Evolutionary conservation across 2,113 vertebrate genomes (phyloP).

Genomic region (Ictalurus furcatus): DNA sequence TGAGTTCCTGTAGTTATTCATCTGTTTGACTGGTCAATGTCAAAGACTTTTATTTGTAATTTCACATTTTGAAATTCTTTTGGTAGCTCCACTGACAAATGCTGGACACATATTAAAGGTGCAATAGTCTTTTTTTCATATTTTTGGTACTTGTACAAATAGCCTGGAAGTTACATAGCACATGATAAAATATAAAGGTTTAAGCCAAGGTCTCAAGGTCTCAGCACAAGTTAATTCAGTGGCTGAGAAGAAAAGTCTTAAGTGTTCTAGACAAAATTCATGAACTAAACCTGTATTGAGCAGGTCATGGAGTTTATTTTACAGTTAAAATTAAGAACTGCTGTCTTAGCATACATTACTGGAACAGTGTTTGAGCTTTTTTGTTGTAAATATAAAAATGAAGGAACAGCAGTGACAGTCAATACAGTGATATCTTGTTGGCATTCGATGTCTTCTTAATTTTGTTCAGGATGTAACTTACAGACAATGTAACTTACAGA

Average conservation of each 20-base stretch:
- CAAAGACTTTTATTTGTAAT: background rate
- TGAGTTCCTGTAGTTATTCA: background rate
- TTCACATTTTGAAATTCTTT: background rate
- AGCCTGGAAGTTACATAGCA: background rate
- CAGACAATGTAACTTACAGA: background rate
- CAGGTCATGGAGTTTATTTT: background rate
- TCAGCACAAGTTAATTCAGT: background rate
- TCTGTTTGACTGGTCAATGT: background rate
- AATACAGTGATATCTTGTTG: background rate
- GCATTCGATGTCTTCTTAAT: background rate
- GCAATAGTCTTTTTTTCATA: no score
- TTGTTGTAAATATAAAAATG: background rate
- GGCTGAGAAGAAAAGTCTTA: background rate
- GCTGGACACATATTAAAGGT: background rate
- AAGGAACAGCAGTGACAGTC: background rate
- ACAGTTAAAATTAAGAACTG: background rate
- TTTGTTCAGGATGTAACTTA: background rate
- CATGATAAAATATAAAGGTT: background rate
- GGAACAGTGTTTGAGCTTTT: background rate
- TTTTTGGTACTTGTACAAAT: background rate
- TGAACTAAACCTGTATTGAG: background rate
- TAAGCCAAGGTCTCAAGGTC: background rate
- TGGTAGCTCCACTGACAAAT: background rate
- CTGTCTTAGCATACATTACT: background rate
- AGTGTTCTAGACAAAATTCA: background rate